Percentiles rank a stretch among this genome's conserved stretches.
phyloP scores from a whole-genome alignment of 2,797 vertebrate species.

The Pogoniulus pusillus region DNA sequence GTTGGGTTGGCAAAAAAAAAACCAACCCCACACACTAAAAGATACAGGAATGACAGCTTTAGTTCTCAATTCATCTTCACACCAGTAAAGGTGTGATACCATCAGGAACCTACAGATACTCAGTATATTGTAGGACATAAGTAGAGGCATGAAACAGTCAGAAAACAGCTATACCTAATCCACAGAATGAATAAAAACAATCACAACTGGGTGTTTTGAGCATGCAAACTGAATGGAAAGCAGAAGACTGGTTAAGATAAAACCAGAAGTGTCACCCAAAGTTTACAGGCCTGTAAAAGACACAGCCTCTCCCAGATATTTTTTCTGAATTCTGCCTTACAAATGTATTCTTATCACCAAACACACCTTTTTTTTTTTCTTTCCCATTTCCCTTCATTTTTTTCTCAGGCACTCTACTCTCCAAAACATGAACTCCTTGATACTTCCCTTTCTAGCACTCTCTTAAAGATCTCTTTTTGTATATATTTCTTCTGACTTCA shows the following conservation, averaged over 20 bases:
- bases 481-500: background rate
- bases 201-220: background rate
- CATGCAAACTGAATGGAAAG: background rate
- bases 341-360: background rate
- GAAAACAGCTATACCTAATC: background rate
- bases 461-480: background rate
- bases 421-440: background rate
- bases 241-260: background rate
- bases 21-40: background rate
- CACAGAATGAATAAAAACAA: background rate
- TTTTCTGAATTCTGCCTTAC: background rate
- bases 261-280: background rate
- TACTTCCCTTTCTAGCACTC: background rate
- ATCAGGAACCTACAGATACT: background rate
- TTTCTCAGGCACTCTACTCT: background rate
- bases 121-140: background rate
- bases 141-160: background rate
- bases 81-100: background rate
- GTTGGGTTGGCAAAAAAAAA: background rate
- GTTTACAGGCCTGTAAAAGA: background rate
- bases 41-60: background rate
- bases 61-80: background rate
- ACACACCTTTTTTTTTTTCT: background rate
- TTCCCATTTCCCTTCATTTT: background rate
- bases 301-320: background rate